Percentiles rank a stretch among this genome's conserved stretches.
phyloP scores from a whole-genome alignment of 1,140 invertebrate species.

The Periplaneta americana region DNA sequence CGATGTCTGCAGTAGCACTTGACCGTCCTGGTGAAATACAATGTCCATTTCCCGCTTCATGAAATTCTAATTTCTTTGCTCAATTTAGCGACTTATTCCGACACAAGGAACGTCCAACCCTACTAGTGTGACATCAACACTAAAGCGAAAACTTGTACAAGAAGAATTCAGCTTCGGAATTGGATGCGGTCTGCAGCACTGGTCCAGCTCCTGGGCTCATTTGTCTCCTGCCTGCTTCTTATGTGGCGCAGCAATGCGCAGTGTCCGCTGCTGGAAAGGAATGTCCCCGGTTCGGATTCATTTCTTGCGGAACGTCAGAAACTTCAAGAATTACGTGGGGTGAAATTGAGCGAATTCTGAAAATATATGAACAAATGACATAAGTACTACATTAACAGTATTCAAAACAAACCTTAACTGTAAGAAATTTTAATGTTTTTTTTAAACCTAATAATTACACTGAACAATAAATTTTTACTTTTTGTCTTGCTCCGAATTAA shows the following conservation, averaged over 20 bases:
- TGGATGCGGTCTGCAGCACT: background rate
- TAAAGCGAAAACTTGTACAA: background rate
- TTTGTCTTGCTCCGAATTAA: no score
- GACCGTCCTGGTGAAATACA: background rate
- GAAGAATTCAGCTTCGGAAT: background rate
- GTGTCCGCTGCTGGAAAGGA: background rate
- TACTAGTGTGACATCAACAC: background rate
- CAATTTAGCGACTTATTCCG: background rate
- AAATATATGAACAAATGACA: no score
- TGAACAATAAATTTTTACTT: no score
- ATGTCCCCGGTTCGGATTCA: background rate
- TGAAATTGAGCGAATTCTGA: background rate
- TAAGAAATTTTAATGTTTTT: no score
- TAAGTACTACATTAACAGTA: no score
- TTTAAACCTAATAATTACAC: no score
- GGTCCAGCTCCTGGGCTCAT: background rate
- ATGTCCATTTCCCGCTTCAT: background rate
- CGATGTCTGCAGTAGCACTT: background rate
- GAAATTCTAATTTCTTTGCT: background rate
- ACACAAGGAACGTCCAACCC: background rate
- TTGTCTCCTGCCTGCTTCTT: background rate
- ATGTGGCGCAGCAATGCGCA: background rate
- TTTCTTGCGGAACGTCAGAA: background rate
- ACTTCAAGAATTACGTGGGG: background rate
- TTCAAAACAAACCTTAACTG: no score